phyloP scores from a whole-genome alignment of 2,797 vertebrate genomes.

The Falco cherrug region DNA sequence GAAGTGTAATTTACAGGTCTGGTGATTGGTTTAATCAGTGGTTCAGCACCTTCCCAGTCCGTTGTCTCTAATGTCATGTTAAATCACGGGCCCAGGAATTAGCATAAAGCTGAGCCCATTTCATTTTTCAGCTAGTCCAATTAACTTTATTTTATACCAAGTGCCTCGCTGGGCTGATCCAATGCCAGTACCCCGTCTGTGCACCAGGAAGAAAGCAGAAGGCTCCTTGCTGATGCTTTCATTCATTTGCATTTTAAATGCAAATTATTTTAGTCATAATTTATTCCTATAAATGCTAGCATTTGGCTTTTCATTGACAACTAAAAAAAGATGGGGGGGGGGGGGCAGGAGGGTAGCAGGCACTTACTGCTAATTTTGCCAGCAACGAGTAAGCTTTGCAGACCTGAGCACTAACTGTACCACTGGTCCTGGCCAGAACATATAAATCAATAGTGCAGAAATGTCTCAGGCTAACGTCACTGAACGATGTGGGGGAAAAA shows the following conservation, averaged over 20 bases:
- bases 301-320: conserved; percentile 45
- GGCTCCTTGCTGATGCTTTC: conserved; percentile 36
- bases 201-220: conserved; percentile 25
- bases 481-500: neutral
- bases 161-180: neutral
- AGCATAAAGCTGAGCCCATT: conserved; percentile 13
- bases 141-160: conserved; percentile 47
- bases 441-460: neutral
- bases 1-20: conserved; percentile 31
- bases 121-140: conserved; percentile 53
- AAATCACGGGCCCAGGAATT: conserved; percentile 54
- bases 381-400: neutral
- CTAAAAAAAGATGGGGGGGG: neutral
- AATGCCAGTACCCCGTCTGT: neutral
- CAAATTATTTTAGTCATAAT: conserved; percentile 61
- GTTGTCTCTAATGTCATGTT: neutral
- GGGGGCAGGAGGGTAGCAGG: neutral
- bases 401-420: neutral
- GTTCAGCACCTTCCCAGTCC: conserved; percentile 50
- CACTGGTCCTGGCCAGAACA: neutral
- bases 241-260: conserved; percentile 63
- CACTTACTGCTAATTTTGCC: neutral
- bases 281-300: conserved; percentile 49
- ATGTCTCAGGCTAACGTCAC: neutral
- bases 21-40: conserved; percentile 6